These are phyloP conservation scores for Acrocephalus arundinaceus DNA, from an alignment of 2,113 vertebrate species.

Conservation along the genomic window DNA sequence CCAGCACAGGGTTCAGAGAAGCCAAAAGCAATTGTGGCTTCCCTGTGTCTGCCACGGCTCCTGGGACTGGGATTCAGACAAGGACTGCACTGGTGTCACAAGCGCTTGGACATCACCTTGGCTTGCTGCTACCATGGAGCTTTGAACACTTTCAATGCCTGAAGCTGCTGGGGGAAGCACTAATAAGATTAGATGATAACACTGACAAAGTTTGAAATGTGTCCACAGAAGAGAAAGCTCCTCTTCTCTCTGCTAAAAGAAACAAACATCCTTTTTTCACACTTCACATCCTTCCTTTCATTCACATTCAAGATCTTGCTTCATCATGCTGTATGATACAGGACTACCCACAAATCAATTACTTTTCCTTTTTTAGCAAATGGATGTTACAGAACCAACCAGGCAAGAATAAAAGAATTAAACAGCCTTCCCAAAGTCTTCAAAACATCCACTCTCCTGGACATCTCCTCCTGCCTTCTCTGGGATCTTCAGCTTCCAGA, in stretches of 20 bases:
- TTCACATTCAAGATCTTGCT: not conserved
- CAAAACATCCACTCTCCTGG: not conserved
- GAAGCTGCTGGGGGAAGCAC: not conserved
- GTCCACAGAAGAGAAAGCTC: not conserved
- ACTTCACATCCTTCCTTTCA: not conserved
- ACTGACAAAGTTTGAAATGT: not conserved
- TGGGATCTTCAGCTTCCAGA: not conserved
- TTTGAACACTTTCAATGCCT: not conserved
- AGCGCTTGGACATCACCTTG: not conserved
- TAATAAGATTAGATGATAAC: not conserved
- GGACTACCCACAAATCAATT: not conserved
- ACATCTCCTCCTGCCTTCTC: not conserved
- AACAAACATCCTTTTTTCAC: not conserved
- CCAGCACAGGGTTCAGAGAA: not conserved
- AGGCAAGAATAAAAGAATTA: not conserved
- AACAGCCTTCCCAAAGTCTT: not conserved
- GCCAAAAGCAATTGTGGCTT: not conserved
- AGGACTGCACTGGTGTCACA: not conserved
- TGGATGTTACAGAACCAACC: not conserved
- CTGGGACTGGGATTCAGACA: not conserved
- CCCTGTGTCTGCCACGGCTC: not conserved
- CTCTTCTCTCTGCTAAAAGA: not conserved
- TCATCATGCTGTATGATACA: accelerated
- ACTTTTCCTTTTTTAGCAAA: not conserved
- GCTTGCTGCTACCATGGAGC: not conserved